Evolutionary conservation across 1,140 invertebrate genomes (phyloP).

Genomic region (Bicyclus anynana): DNA sequence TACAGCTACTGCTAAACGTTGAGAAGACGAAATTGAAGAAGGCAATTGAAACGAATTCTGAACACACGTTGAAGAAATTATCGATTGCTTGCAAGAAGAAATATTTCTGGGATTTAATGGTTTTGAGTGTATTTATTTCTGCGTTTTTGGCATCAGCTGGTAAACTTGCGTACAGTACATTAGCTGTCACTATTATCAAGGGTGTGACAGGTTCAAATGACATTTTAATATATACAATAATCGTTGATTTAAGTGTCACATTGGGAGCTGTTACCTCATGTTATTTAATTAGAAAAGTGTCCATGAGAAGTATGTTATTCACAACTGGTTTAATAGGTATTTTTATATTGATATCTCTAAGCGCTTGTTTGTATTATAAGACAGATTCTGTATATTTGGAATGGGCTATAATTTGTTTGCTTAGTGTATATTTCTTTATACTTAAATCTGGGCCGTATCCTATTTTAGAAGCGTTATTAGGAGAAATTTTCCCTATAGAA

Average conservation of each 20-base stretch:
- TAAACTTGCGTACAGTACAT: background rate
- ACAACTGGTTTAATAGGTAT: constrained; percentile 8
- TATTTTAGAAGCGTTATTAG: constrained; percentile 23
- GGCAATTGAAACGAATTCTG: background rate
- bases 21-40: constrained; percentile 14
- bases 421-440: constrained; percentile 23
- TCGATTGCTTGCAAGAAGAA: constrained; percentile 13
- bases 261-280: background rate
- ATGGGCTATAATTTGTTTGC: constrained; percentile 20
- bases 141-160: background rate
- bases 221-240: background rate
- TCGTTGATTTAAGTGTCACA: background rate
- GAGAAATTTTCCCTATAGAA: constrained; percentile 31
- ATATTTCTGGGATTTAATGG: constrained; percentile 20
- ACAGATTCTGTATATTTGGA: constrained; percentile 5
- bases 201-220: constrained; percentile 17
- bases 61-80: constrained; percentile 11
- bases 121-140: background rate
- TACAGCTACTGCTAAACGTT: constrained; percentile 12
- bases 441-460: constrained; percentile 24
- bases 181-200: constrained; percentile 6
- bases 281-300: background rate
- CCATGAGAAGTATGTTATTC: background rate
- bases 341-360: constrained; percentile 16
- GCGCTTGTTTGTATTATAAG: constrained; percentile 24